These are phyloP conservation scores for Protonibea diacanthus DNA, from an alignment of 2,797 vertebrate genomes.

Conservation along the genomic window DNA sequence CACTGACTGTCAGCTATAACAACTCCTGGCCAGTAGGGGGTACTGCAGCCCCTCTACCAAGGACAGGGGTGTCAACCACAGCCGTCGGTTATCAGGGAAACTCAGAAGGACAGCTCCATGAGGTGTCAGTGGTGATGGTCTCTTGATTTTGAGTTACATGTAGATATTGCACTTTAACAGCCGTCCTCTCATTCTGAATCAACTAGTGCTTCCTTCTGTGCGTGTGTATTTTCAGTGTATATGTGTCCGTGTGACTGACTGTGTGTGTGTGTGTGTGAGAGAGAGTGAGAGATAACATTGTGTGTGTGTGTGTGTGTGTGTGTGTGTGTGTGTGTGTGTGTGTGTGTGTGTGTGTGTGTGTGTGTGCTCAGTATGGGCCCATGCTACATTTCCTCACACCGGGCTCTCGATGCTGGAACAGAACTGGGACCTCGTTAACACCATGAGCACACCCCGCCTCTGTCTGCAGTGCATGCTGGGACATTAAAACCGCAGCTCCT, in stretches of 20 bases:
- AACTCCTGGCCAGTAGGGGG: constrained; percentile 67
- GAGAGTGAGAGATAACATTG: constrained; percentile 8
- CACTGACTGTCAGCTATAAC: constrained; percentile 64
- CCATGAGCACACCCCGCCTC: constrained; percentile 73
- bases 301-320: constrained; percentile 9
- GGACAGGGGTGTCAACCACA: constrained; percentile 60
- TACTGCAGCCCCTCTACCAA: constrained; percentile 48
- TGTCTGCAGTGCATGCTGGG: constrained; percentile 83
- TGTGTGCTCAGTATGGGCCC: constrained; percentile 38
- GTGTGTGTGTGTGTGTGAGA: constrained; percentile 42
- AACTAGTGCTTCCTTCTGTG: constrained; percentile 85
- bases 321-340: constrained; percentile 15
- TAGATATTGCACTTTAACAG: constrained; percentile 88
- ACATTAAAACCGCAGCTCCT: constrained; percentile 68
- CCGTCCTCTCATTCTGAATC: constrained; percentile 80
- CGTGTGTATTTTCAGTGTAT: constrained; percentile 69
- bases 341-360: constrained; percentile 7
- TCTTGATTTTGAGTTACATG: constrained; percentile 78
- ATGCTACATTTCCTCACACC: constrained; percentile 44
- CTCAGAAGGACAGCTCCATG: constrained; percentile 66
- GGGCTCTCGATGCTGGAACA: constrained; percentile 42
- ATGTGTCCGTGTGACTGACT: constrained; percentile 43
- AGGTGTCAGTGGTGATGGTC: constrained; percentile 60
- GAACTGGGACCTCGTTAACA: constrained; percentile 57
- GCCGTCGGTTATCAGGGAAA: constrained; percentile 82